Evolutionary conservation across 2,888 invertebrate species (phyloP).

Genomic region (Lasiommata megera): DNA sequence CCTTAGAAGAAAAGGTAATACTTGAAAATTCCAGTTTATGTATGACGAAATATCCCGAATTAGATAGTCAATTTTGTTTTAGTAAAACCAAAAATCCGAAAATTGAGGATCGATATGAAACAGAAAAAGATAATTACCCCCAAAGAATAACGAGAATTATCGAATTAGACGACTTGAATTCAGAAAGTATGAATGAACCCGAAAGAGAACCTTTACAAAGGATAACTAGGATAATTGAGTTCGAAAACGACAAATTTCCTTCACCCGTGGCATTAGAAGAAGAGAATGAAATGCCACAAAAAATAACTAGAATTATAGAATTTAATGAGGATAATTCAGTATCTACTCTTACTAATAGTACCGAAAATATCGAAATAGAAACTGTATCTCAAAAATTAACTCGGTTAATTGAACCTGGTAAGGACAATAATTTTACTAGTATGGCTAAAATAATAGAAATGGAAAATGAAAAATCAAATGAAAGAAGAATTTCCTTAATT

Average conservation of each 20-base stretch:
- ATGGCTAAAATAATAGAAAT: constrained; percentile 78
- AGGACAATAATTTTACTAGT: constrained; percentile 68
- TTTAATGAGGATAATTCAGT: constrained; percentile 70
- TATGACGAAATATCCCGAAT: constrained; percentile 19
- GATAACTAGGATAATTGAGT: constrained; percentile 73
- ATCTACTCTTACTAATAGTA: constrained; percentile 54
- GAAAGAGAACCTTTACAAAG: constrained; percentile 61
- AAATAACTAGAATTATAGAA: constrained; percentile 73
- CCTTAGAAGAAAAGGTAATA: constrained; percentile 69
- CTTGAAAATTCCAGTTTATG: constrained; percentile 55
- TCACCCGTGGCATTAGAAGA: constrained; percentile 41
- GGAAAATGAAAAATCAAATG: constrained; percentile 77
- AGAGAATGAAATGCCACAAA: constrained; percentile 65
- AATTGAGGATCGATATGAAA: constrained; percentile 41
- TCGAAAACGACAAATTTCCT: constrained; percentile 50
- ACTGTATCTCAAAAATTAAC: constrained; percentile 54
- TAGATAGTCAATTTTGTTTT: constrained; percentile 24
- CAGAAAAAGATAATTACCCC: constrained; percentile 52
- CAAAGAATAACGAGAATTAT: constrained; percentile 74
- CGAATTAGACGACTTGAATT: constrained; percentile 55
- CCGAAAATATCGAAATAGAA: constrained; percentile 57
- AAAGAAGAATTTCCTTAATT: constrained; percentile 71
- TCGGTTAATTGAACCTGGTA: constrained; percentile 66
- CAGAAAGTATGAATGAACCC: constrained; percentile 41
- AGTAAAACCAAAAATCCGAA: constrained; percentile 23